phyloP scores from a whole-genome alignment of 1,140 invertebrate genomes.

The Parapsyche elsis region DNA sequence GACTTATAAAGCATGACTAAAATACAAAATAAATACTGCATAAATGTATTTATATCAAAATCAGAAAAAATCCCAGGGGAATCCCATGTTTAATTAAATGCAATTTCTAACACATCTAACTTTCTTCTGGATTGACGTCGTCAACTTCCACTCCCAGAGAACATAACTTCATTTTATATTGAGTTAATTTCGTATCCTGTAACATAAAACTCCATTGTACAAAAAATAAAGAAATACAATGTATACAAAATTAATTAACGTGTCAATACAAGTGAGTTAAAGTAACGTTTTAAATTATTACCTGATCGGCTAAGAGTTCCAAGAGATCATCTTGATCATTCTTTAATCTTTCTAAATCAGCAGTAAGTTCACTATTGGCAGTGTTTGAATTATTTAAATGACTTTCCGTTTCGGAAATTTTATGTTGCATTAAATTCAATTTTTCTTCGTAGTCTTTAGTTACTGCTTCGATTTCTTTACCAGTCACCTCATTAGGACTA shows the following conservation, averaged over 20 bases:
- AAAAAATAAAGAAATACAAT: background rate
- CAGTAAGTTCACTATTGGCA: conserved; percentile 59
- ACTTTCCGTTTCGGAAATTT: conserved; percentile 52
- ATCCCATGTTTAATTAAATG: too few relatives aligned
- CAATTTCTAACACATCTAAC: background rate
- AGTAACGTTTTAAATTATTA: conserved; percentile 47
- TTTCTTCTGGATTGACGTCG: conserved; percentile 54
- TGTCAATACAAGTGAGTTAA: too few relatives aligned
- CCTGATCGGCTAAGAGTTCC: conserved; percentile 82
- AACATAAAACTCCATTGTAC: conserved; percentile 37
- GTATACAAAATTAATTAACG: background rate
- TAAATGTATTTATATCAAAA: too few relatives aligned
- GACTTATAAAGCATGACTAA: too few relatives aligned
- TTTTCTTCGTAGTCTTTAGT: conserved; percentile 52
- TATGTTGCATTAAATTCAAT: conserved; percentile 50
- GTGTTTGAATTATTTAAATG: conserved; percentile 56
- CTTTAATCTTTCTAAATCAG: conserved; percentile 77
- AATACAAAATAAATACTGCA: too few relatives aligned
- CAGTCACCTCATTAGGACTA: conserved; percentile 23
- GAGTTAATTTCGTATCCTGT: conserved; percentile 79
- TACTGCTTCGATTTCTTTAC: conserved; percentile 39
- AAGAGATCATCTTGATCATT: conserved; percentile 94
- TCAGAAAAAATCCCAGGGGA: too few relatives aligned
- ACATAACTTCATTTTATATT: conserved; percentile 77
- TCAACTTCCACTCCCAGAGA: conserved; percentile 77